phyloP scores from a whole-genome alignment of 2,888 invertebrate species.

The Lycocerus yunnanus region DNA sequence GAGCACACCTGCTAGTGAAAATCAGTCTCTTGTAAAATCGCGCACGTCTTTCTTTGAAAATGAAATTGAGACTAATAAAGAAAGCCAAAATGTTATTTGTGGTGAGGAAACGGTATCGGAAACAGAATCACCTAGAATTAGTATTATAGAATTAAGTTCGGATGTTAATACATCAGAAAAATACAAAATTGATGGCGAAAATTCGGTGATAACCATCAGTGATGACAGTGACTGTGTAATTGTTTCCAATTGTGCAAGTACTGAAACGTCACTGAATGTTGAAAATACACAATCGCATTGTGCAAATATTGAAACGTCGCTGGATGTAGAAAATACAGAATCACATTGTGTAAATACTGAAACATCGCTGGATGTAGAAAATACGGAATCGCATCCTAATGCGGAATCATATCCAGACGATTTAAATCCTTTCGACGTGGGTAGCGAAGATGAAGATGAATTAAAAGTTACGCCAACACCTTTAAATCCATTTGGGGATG shows the following conservation, averaged over 20 bases:
- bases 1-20: constrained; percentile 36
- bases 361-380: constrained; percentile 21
- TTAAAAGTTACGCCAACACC: constrained; percentile 16
- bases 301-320: constrained; percentile 8
- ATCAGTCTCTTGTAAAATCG: constrained; percentile 51
- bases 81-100: not conserved
- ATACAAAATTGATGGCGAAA: not conserved
- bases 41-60: constrained; percentile 54
- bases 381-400: not conserved
- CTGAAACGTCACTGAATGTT: constrained; percentile 15
- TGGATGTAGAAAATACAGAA: constrained; percentile 18
- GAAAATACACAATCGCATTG: constrained; percentile 18
- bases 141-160: constrained; percentile 3
- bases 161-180: constrained; percentile 4
- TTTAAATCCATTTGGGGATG: constrained; percentile 58
- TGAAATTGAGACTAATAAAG: constrained; percentile 4
- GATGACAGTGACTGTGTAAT: not conserved
- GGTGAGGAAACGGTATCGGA: not conserved
- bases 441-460: constrained; percentile 62
- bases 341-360: not conserved
- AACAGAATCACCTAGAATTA: constrained; percentile 6
- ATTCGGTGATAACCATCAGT: not conserved
- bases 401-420: constrained; percentile 70
- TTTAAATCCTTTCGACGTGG: constrained; percentile 79
- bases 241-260: not conserved